A percentile compares a stretch with the other conserved stretches of the same genome.
Evolutionary conservation across 1,140 invertebrate genomes (phyloP).

Genomic region (Aphaenogaster ashmeadi): DNA sequence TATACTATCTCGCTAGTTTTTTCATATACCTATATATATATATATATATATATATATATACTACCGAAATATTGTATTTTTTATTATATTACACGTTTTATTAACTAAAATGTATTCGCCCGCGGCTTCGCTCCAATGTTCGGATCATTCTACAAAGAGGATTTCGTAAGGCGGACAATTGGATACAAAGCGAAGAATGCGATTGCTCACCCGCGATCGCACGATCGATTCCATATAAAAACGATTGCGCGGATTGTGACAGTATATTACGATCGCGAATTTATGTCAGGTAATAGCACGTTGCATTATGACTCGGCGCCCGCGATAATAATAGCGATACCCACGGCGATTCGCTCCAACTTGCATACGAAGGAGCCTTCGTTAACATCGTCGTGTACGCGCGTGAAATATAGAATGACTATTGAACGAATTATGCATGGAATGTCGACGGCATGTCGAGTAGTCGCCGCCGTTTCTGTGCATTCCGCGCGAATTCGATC

Average conservation of each 20-base stretch:
- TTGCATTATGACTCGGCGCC: slow-evolving; percentile 51
- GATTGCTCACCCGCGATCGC: slow-evolving; percentile 50
- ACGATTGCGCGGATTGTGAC: slow-evolving; percentile 44
- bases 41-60: too few species aligned
- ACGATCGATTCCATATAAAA: slow-evolving; percentile 49
- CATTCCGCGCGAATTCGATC: slow-evolving; percentile 42
- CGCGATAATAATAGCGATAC: slow-evolving; percentile 61
- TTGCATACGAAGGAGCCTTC: slow-evolving; percentile 49
- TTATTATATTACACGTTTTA: too few species aligned
- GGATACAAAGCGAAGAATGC: slow-evolving; percentile 56
- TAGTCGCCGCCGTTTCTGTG: slow-evolving; percentile 30
- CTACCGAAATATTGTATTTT: too few species aligned
- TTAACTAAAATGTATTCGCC: background rate
- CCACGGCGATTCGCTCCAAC: slow-evolving; percentile 26
- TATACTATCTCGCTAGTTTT: background rate
- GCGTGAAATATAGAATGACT: slow-evolving; percentile 58
- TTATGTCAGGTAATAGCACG: slow-evolving; percentile 57
- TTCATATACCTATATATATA: too few species aligned
- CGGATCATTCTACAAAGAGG: slow-evolving; percentile 11
- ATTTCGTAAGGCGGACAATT: slow-evolving; percentile 38
- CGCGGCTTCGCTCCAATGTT: too few species aligned
- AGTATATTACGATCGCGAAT: slow-evolving; percentile 48
- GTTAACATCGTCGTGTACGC: slow-evolving; percentile 41
- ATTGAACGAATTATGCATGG: slow-evolving; percentile 53
- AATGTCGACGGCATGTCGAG: slow-evolving; percentile 48